Evolutionary conservation across 2,888 invertebrate genomes (phyloP), one percentile per base, ranked within the genome.

Genomic region (Machimus atricapillus): DNA sequence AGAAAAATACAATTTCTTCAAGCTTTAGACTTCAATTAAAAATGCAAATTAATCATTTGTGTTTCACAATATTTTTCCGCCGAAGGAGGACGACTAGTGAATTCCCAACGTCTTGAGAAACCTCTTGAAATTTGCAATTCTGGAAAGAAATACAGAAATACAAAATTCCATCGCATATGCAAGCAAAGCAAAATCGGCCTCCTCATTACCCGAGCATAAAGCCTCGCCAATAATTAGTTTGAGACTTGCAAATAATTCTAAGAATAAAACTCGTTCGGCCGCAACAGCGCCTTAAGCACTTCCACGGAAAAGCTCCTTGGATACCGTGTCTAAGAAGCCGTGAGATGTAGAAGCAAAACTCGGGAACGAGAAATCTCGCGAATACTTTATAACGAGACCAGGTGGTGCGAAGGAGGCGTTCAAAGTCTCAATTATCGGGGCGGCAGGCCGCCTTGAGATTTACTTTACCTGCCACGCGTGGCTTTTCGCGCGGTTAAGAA

Each of bases 341-440:
- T 46, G 43, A 46, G 14, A 16, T 46, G 4, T 46, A 14, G 43
- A 46, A 2, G 40, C 8, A 40, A 40, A 40, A 40, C 40, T 12
- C 40, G 40, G 1, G 12, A 40, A 40, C 46, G 27, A 27, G 46
- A 79, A 14, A 79, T 79, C 46, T 43, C 58, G 58, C 58, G 58
- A n/a, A 58, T 19, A 16, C n/a, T 79, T 37, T 40, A 40, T 79
- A 46, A 79, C 31, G 46, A n/a, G n/a, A 79, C 79, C 82, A 66
- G 82, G 82, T 82, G 56, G 58, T 58, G 56, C n/a, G 56, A 58
- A 58, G 58, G 82, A 56, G 34, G 82, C 58, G 66, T 66, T 40
- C 56, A 37, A 37, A n/a, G 37, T 66, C 52, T 58, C 66, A 58
- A 19, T 56, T 37, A 66, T 37, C 82, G 37, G 82, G 56, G 23